A percentile compares a stretch with the other conserved stretches of the same genome.
Conservation (phyloP, 2,797 vertebrate species). For the Potorous gilbertii region DNA sequence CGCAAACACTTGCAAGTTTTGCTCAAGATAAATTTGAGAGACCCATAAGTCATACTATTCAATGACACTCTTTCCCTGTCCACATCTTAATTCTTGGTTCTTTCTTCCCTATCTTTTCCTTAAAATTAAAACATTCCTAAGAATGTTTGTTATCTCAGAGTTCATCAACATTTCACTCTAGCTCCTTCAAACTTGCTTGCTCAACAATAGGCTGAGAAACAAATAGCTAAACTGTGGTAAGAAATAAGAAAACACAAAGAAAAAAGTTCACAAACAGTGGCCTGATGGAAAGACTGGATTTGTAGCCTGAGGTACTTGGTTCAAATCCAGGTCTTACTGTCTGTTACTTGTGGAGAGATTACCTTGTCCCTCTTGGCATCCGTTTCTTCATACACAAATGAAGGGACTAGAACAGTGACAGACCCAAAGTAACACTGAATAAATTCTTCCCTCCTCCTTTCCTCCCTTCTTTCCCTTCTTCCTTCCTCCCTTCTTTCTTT, state of each 20-base stretch:
- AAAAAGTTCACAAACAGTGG: neutral
- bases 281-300: neutral
- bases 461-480: neutral
- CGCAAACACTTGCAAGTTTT: slow-evolving; percentile 10
- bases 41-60: neutral
- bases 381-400: neutral
- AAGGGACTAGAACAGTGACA: neutral
- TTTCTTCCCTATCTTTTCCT: neutral
- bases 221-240: neutral
- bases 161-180: neutral
- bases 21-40: slow-evolving; percentile 22
- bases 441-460: neutral
- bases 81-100: neutral
- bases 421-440: neutral
- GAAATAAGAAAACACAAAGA: neutral
- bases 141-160: neutral
- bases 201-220: slow-evolving; percentile 20
- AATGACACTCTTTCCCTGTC: neutral
- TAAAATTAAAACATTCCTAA: slow-evolving; percentile 22
- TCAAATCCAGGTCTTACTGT: neutral
- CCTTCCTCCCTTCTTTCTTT: too few relatives aligned
- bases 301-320: neutral
- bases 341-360: neutral
- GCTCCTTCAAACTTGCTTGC: slow-evolving; percentile 22
- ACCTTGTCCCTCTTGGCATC: neutral